Percentiles rank a stretch among this genome's conserved stretches.
These are phyloP conservation scores for Perizoma flavofasciatum DNA, from an alignment of 2,888 invertebrate species.

Conservation along the genomic window DNA sequence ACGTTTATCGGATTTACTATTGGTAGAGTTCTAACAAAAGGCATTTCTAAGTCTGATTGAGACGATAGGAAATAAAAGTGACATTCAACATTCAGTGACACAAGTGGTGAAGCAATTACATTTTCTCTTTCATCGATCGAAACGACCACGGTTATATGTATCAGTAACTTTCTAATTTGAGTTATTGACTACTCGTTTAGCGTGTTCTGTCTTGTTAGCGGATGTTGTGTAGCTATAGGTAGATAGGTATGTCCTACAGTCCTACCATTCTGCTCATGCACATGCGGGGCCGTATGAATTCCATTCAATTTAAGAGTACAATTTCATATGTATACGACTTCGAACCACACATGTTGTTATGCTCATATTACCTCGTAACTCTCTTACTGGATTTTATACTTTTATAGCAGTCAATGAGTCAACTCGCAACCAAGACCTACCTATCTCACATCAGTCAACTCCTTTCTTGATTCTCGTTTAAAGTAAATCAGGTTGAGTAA, in stretches of 20 bases:
- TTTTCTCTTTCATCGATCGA: conserved; percentile 57
- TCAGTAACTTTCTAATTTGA: conserved; percentile 65
- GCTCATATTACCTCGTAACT: conserved; percentile 45
- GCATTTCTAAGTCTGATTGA: conserved; percentile 3
- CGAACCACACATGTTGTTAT: conserved; percentile 40
- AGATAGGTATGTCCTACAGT: conserved; percentile 43
- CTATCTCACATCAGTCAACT: conserved; percentile 52
- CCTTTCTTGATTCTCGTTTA: conserved; percentile 55
- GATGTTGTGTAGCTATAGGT: conserved; percentile 43
- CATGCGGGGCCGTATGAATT: conserved; percentile 46
- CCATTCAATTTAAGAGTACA: conserved; percentile 52
- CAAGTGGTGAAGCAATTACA: conserved; percentile 44
- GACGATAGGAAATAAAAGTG: conserved; percentile 24
- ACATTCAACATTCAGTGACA: too few relatives aligned
- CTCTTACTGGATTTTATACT: conserved; percentile 41
- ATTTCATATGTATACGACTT: conserved; percentile 45
- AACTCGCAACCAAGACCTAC: conserved; percentile 42
- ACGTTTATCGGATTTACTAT: too few relatives aligned
- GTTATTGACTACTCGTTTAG: conserved; percentile 57
- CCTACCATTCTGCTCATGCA: conserved; percentile 24
- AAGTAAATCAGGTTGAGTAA: conserved; percentile 58
- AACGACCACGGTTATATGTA: conserved; percentile 55
- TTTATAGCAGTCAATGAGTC: conserved; percentile 37
- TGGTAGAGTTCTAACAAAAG: background rate
- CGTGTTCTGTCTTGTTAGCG: conserved; percentile 45